Percentiles rank a stretch among this genome's conserved stretches.
phyloP scores from a whole-genome alignment of 2,888 invertebrate species.

The Drosophila cognata region DNA sequence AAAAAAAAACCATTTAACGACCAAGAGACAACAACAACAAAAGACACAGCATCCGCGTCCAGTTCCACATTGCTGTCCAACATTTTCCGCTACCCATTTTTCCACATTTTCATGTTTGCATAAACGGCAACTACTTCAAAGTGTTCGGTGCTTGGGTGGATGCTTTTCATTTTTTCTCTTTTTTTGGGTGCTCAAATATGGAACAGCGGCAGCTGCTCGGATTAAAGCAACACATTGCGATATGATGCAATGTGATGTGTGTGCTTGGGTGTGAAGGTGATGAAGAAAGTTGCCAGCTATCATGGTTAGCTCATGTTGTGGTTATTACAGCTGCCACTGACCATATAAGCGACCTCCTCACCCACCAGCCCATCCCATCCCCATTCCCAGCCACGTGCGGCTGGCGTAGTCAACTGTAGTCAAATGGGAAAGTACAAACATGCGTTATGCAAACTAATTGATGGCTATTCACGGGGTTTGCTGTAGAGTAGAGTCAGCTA shows the following conservation, averaged over 20 bases:
- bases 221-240: conserved; percentile 56
- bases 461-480: neutral
- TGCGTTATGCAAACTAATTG: conserved; percentile 74
- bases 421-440: conserved; percentile 59
- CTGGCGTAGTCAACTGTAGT: conserved; percentile 51
- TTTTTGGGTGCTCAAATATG: conserved; percentile 25
- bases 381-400: neutral
- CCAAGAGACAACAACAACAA: conserved; percentile 10
- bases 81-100: conserved; percentile 26
- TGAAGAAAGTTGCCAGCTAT: conserved; percentile 65
- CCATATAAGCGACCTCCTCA: conserved; percentile 23
- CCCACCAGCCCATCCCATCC: neutral
- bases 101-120: conserved; percentile 63
- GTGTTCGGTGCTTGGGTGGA: conserved; percentile 46
- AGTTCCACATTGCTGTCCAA: conserved; percentile 12
- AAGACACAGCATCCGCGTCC: conserved; percentile 52
- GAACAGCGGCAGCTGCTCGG: conserved; percentile 52
- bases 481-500: neutral
- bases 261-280: conserved; percentile 57
- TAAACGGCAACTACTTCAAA: conserved; percentile 76
- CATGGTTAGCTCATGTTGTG: conserved; percentile 58
- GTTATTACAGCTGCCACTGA: conserved; percentile 74
- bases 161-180: conserved; percentile 1
- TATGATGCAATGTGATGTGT: conserved; percentile 36
- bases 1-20: conserved; percentile 39